Evolutionary conservation across 1,140 invertebrate species (phyloP), one percentile per base, ranked within the genome.

Genomic region (Zaprionus vittiger): DNA sequence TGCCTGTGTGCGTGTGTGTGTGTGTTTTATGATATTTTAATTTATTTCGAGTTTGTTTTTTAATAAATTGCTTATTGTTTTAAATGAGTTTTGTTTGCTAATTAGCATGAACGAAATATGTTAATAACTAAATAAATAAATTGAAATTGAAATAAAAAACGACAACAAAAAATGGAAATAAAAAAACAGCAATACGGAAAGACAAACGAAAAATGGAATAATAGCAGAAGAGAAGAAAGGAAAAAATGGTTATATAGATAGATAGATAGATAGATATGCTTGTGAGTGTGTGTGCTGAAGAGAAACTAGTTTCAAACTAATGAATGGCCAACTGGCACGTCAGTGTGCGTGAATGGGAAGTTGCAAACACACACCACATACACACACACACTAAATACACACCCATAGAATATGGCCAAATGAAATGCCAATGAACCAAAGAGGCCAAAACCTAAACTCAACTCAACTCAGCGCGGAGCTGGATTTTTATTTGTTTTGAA

Each of bases 1-100:
- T 28, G 12, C 52, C n/a, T 2, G 14, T 28, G 20, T 54, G 17
- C 12, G 14, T 52, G 38, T 54, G 2, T 49, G 5, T 49, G 26
- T 57, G 28, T 31, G 28, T 87, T 80, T 87, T 87, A 89, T 83
- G 80, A 83, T 83, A 79, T 83, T 80, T 89, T 78, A 83, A 87
- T 80, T 87, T 80, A 83, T 83, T 89, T 89, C 15, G 24, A 69
- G 71, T 78, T 54, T 71, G 41, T 37, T 89, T 81, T 62, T 82
- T 76, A 79, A 89, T 90, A 83, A 89, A 89, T 90, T 81, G 84
- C 84, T 83, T 89, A 87, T 89, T 87, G 84, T 89, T 87, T 89
- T 75, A 83, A 87, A 87, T 87, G 81, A 86, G 80, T 86, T 89
- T 83, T 54, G 74, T 73, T 74, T 89, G 73, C 66, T 89, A 84